phyloP scores from a whole-genome alignment of 2,888 invertebrate species.

The Chymomyza fuscimana region DNA sequence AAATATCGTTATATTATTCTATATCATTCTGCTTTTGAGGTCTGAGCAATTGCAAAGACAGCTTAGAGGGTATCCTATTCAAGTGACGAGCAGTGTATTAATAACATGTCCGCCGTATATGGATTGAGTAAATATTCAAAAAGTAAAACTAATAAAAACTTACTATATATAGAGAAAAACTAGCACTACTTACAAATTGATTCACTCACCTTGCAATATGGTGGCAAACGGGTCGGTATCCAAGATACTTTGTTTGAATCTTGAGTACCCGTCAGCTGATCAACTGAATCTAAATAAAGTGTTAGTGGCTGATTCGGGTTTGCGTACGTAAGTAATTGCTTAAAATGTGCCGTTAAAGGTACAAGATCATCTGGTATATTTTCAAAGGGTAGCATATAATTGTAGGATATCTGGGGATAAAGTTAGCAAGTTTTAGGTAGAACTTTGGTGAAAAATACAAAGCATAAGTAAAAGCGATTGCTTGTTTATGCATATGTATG shows the following conservation, averaged over 20 bases:
- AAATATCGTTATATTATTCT: too few species aligned
- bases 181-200: background rate
- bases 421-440: background rate
- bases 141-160: too few species aligned
- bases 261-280: conserved; percentile 96
- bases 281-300: conserved; percentile 96
- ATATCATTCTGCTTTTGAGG: too few species aligned
- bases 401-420: conserved; percentile 88
- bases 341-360: conserved; percentile 96
- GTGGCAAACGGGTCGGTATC: conserved; percentile 94
- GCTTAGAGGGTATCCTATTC: too few species aligned
- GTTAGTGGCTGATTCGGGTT: conserved; percentile 91
- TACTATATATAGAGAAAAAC: too few species aligned
- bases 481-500: conserved; percentile 7
- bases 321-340: conserved; percentile 92
- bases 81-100: too few species aligned
- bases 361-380: conserved; percentile 97
- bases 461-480: background rate
- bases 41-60: too few species aligned
- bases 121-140: too few species aligned
- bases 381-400: conserved; percentile 93
- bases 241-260: conserved; percentile 97
- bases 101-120: too few species aligned
- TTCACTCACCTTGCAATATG: conserved; percentile 88
- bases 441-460: background rate